A percentile compares a stretch with the other conserved stretches of the same genome.
Evolutionary conservation across 2,797 vertebrate species (phyloP).

Genomic region (Delichon dasypus): DNA sequence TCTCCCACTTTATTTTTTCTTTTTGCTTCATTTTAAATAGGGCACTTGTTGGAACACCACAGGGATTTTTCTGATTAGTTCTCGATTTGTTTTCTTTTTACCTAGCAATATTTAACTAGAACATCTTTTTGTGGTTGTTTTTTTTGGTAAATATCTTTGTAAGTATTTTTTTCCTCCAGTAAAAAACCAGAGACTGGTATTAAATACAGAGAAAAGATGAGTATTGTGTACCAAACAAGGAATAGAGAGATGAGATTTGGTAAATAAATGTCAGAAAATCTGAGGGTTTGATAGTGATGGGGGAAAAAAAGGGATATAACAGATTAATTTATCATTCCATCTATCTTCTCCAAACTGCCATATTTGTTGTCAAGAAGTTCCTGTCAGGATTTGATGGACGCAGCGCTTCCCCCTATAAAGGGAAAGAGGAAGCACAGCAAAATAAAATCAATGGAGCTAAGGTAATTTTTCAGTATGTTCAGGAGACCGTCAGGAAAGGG

Average conservation of each 20-base stretch:
- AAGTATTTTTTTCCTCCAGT: background rate
- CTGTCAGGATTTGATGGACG: background rate
- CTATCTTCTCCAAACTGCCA: background rate
- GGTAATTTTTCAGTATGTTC: background rate
- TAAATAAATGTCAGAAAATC: background rate
- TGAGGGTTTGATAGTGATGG: background rate
- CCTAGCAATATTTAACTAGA: conserved; percentile 31
- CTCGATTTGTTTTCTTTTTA: conserved; percentile 44
- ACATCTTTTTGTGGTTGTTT: background rate
- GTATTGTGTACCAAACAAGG: background rate
- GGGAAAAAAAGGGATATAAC: background rate
- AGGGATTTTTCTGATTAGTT: conserved; percentile 23
- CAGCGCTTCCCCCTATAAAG: background rate
- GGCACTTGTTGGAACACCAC: conserved; percentile 27
- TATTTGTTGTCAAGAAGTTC: background rate
- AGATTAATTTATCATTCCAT: background rate
- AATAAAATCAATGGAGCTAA: background rate
- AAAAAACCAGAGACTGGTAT: background rate
- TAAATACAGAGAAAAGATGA: background rate
- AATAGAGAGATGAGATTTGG: background rate
- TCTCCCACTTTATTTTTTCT: conserved; percentile 49
- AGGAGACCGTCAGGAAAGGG: background rate
- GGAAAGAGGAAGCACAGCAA: background rate
- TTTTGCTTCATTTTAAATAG: conserved; percentile 60
- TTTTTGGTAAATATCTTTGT: background rate